phyloP scores from a whole-genome alignment of 2,888 invertebrate genomes.

The Pachycephus smyrnensis region DNA sequence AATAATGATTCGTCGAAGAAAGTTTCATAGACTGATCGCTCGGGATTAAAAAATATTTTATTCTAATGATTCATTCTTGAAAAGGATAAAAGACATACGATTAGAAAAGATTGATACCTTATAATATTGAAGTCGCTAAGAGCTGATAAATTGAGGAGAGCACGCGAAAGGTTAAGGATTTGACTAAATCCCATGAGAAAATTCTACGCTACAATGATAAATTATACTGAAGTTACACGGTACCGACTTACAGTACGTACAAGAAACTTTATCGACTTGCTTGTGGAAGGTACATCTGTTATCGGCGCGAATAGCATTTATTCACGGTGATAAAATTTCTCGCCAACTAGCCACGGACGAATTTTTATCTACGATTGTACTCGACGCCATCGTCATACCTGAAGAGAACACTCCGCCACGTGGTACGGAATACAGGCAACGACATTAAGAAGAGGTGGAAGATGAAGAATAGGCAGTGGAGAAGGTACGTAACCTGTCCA shows the following conservation, averaged over 20 bases:
- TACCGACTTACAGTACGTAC: background rate
- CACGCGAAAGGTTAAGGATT: background rate
- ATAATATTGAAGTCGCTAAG: background rate
- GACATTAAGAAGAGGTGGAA: background rate
- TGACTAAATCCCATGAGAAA: background rate
- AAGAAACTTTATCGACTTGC: background rate
- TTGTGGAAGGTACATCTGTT: background rate
- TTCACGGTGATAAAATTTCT: background rate
- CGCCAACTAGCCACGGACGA: background rate
- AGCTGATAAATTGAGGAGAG: background rate
- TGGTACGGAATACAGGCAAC: background rate
- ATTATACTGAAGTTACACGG: background rate
- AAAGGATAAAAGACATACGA: background rate
- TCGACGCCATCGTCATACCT: background rate
- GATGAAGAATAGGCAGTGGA: background rate
- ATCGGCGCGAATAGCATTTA: background rate
- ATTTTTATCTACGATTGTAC: background rate
- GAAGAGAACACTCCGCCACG: background rate
- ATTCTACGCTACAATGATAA: background rate
- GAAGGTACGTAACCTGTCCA: background rate
- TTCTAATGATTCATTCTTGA: background rate
- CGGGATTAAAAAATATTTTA: background rate
- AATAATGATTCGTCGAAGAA: background rate
- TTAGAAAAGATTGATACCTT: background rate
- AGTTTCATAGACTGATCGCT: background rate